Percentiles rank a stretch among this genome's conserved stretches.
These are phyloP conservation scores for Liolophura sinensis DNA, from an alignment of 1,140 invertebrate genomes.

Conservation along the genomic window DNA sequence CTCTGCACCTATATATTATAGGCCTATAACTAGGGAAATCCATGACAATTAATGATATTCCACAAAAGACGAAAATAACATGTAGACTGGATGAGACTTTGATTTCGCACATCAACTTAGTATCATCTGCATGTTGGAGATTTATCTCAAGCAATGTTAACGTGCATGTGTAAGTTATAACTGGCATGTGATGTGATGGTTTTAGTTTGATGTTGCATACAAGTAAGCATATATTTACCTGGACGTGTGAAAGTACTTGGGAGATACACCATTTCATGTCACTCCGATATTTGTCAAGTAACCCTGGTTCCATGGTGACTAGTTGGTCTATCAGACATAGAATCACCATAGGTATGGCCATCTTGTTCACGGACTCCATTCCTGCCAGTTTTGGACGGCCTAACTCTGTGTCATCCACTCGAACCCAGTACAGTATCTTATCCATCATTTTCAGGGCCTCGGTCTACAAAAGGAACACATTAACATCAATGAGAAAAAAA, in stretches of 20 bases:
- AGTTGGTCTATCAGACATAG: conserved; percentile 37
- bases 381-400: conserved; percentile 25
- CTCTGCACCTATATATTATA: too few species aligned
- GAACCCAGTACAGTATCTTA: conserved; percentile 38
- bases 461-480: conserved; percentile 15
- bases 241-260: conserved; percentile 32
- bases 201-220: neutral
- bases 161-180: too few species aligned
- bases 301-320: conserved; percentile 24
- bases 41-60: too few species aligned
- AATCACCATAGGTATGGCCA: conserved; percentile 50
- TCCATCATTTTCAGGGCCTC: conserved; percentile 40
- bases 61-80: too few species aligned
- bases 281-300: conserved; percentile 23
- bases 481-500: too few species aligned
- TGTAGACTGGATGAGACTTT: too few species aligned
- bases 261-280: conserved; percentile 31
- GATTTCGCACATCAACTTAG: too few species aligned
- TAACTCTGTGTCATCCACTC: conserved; percentile 30
- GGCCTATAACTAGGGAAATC: too few species aligned
- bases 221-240: conserved; percentile 22
- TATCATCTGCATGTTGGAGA: too few species aligned
- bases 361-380: conserved; percentile 10
- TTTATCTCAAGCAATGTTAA: too few species aligned
- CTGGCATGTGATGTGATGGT: too few species aligned